phyloP scores from a whole-genome alignment of 2,113 vertebrate species.

The Rafetus swinhoei region DNA sequence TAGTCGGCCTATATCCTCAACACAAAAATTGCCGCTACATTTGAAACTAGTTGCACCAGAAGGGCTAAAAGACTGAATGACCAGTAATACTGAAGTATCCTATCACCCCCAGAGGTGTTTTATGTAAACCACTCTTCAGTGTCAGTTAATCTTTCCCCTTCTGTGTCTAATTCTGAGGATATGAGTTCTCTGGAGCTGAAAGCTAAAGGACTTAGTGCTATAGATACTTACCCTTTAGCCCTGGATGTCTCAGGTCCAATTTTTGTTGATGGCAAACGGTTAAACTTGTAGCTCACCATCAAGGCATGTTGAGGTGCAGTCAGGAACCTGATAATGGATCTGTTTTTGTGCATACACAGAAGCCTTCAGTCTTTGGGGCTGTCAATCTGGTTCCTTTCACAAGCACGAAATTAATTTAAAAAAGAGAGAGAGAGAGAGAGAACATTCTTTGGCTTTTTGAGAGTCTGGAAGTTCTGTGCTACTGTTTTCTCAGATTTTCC shows the following conservation, averaged over 20 bases:
- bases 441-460: slow-evolving; percentile 56
- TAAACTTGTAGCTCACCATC: background rate
- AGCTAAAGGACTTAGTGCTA: background rate
- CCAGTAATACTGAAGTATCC: background rate
- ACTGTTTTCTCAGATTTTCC: slow-evolving; percentile 64
- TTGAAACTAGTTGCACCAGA: background rate
- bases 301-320: rapidly evolving
- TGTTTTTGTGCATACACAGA: background rate
- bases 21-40: background rate
- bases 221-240: background rate
- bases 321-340: background rate
- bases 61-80: background rate
- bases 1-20: background rate
- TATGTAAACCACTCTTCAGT: background rate
- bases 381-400: background rate
- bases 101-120: background rate
- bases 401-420: slow-evolving; percentile 4
- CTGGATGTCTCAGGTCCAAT: background rate
- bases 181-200: background rate
- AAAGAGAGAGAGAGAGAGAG: background rate
- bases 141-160: background rate
- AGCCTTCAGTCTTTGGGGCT: background rate
- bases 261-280: background rate
- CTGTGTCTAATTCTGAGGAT: too few species aligned
- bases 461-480: slow-evolving; percentile 36